These are phyloP conservation scores for Heliopora coerulea DNA, from an alignment of 92 coral and sea anemone species.

Conservation along the genomic window DNA sequence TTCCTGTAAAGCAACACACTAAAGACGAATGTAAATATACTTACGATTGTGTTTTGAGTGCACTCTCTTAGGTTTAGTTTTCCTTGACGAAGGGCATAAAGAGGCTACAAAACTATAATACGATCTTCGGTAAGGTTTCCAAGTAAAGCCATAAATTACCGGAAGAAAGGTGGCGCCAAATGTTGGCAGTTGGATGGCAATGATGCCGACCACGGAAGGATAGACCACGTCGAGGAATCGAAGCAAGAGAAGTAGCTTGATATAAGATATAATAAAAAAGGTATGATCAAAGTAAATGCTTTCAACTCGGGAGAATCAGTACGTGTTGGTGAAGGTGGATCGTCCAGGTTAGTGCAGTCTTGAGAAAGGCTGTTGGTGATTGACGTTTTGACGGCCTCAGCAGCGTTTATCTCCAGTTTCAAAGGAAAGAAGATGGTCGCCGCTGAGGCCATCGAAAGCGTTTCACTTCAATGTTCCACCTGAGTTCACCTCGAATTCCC, in stretches of 20 bases:
- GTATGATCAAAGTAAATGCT: no score
- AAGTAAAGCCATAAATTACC: constrained; percentile 69
- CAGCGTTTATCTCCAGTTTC: no score
- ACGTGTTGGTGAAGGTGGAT: no score
- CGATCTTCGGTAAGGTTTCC: constrained; percentile 88
- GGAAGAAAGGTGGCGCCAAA: constrained; percentile 80
- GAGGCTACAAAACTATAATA: constrained; percentile 35
- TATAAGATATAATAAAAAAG: not conserved
- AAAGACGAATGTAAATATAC: not conserved
- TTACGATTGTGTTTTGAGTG: constrained; percentile 27
- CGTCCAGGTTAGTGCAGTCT: no score
- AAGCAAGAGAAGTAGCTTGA: constrained; percentile 63
- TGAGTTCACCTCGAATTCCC: no score
- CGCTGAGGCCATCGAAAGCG: no score
- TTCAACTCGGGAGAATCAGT: no score
- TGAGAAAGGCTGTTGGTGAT: no score
- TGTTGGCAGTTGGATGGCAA: constrained; percentile 71
- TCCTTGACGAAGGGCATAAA: constrained; percentile 6
- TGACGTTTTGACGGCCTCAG: no score
- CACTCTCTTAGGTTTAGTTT: not conserved
- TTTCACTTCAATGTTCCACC: no score
- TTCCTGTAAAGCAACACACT: no score
- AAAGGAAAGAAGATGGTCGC: no score
- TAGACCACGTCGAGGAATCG: constrained; percentile 54
- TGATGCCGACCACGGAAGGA: constrained; percentile 60